Evolutionary conservation across 2,888 invertebrate species (phyloP), one percentile per base, ranked within the genome.

Genomic region (Temnothorax ravouxi): DNA sequence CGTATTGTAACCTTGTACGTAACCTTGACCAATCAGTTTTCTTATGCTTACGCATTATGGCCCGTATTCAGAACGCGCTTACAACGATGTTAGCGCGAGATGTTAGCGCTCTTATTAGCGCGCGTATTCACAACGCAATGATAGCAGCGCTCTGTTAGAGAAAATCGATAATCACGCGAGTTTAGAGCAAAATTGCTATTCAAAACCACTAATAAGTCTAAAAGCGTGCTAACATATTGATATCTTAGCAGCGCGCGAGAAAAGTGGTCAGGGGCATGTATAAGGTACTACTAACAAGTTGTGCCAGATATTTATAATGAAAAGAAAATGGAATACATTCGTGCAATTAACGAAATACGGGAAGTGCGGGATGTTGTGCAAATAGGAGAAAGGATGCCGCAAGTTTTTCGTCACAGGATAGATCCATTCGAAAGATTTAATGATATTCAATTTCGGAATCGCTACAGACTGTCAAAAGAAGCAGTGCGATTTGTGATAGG

Each of bases 371-470:
- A 54, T 54, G 3, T 21, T 6, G 6, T 54, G 3, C 9, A 54
- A 6, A 21, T 54, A 54, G 0, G 0, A 21, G 9, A 21, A 54
- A 54, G 54, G 9, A 54, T 9, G 3, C 54, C 54, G 21, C 54
- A 11, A 25, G 21, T 21, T 54, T 54, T 54, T 61, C 21, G 21
- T 21, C 9, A 54, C 11, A 21, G 21, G 15, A 5, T 50, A 15
- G 50, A 50, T 54, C 54, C 54, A 21, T 61, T 34, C 34, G 61
- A 54, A 74, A 64, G 34, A 34, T 61, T 34, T 18, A 6, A 34
- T 61, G 13, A 61, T 34, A 61, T 18, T 61, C 18, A 61, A 34
- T 61, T 61, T 61, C 56, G 61, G 15, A 61, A 61, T 61, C 18
- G 34, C 3, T 34, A 61, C 2, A 61, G 18, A 61, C 18, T 34